Evolutionary conservation across 2,113 vertebrate species (phyloP).

Genomic region (Gymnogyps californianus): DNA sequence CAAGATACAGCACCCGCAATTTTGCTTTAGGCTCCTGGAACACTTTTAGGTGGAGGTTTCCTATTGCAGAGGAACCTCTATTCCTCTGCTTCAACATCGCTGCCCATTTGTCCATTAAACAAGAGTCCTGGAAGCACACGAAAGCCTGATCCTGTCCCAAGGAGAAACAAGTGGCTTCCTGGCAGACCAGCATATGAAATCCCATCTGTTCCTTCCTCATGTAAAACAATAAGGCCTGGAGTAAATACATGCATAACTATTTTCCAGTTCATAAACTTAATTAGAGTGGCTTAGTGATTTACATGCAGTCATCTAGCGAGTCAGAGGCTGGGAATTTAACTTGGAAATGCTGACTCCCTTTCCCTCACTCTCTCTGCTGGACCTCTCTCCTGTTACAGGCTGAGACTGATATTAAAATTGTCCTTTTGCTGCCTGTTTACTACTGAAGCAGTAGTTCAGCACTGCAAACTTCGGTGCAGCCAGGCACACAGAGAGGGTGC

Average conservation of each 20-base stretch:
- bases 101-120: neutral
- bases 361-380: neutral
- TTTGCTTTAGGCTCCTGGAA: neutral
- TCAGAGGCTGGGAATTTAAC: neutral
- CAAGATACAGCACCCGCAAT: neutral
- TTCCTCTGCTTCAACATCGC: fast-evolving
- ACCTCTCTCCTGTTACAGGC: neutral
- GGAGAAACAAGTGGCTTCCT: neutral
- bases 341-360: neutral
- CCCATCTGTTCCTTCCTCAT: neutral
- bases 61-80: neutral
- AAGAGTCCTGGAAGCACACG: neutral
- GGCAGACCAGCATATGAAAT: neutral
- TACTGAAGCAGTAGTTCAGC: neutral
- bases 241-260: neutral
- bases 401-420: neutral
- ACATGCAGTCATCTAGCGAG: fast-evolving
- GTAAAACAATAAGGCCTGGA: neutral
- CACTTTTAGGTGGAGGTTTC: neutral
- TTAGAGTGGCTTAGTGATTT: neutral
- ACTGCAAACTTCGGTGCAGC: neutral
- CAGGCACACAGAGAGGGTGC: neutral
- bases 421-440: neutral
- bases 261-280: neutral
- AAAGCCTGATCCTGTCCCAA: neutral